Conservation (phyloP, 1,140 invertebrate genomes). For the Aphaenogaster rudis region DNA sequence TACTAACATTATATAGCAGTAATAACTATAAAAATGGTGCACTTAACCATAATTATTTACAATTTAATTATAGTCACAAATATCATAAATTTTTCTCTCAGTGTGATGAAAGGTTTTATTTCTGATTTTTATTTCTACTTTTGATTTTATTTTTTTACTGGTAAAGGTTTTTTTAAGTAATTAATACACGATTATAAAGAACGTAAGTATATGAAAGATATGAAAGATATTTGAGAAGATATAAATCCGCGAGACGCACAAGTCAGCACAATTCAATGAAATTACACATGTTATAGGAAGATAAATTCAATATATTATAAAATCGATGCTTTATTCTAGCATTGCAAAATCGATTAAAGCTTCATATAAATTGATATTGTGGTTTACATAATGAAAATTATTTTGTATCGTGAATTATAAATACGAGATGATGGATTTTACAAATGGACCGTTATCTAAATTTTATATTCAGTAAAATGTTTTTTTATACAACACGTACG, state of each 20-base stretch:
- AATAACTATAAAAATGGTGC: too few species aligned
- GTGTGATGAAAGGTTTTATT: background rate
- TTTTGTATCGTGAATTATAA: conserved; percentile 49
- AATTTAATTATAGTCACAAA: too few species aligned
- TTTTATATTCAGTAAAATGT: conserved; percentile 41
- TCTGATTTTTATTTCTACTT: background rate
- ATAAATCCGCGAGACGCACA: background rate
- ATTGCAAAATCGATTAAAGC: background rate
- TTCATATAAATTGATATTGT: conserved; percentile 11
- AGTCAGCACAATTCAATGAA: background rate
- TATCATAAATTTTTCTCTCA: too few species aligned
- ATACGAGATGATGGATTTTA: conserved; percentile 24
- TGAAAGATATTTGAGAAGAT: background rate
- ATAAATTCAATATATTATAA: conserved; percentile 10
- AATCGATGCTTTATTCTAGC: background rate
- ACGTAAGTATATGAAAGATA: background rate
- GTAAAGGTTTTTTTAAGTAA: background rate
- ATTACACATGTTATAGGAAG: background rate
- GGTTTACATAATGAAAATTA: conserved; percentile 42
- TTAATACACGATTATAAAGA: background rate
- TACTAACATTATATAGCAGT: too few species aligned
- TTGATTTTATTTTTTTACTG: background rate
- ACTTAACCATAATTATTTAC: too few species aligned
- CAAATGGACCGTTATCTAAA: conserved; percentile 42
- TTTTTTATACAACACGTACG: background rate